phyloP scores from a whole-genome alignment of 2,113 vertebrate genomes.

The Hemicordylus capensis region DNA sequence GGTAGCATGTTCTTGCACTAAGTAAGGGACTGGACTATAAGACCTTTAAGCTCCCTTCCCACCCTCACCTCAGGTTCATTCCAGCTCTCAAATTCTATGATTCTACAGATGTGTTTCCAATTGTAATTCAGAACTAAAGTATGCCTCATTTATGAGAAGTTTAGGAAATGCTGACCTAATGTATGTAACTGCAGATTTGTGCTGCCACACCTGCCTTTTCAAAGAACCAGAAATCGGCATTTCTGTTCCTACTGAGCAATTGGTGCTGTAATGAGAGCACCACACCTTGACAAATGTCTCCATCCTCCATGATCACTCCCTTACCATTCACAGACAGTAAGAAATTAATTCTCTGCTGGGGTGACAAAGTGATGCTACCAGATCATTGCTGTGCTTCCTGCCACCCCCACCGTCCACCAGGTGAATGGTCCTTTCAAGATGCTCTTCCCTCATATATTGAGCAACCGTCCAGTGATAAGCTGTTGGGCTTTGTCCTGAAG shows the following conservation, averaged over 20 bases:
- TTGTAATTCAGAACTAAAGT: not conserved
- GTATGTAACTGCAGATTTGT: not conserved
- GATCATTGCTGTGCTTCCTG: not conserved
- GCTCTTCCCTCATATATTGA: not conserved
- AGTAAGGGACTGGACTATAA: no score
- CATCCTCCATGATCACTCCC: not conserved
- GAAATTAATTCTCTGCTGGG: slow-evolving; percentile 3
- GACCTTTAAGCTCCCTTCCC: no score
- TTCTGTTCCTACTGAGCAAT: slow-evolving; percentile 2
- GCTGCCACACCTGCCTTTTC: not conserved
- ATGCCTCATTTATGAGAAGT: not conserved
- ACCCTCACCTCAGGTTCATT: no score
- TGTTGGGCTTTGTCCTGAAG: not conserved
- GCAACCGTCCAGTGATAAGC: not conserved
- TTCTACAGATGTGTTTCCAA: not conserved
- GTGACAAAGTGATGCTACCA: not conserved
- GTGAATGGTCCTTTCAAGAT: not conserved
- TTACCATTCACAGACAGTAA: not conserved
- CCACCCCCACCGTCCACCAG: not conserved
- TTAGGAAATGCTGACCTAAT: not conserved
- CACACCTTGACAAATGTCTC: not conserved
- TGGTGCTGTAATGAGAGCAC: not conserved
- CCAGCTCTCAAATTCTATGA: no score
- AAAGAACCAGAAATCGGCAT: not conserved
- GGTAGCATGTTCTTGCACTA: no score